Percentiles rank a stretch among this genome's conserved stretches.
Conservation (phyloP, 1,140 invertebrate genomes). For the Magallana gigas region DNA sequence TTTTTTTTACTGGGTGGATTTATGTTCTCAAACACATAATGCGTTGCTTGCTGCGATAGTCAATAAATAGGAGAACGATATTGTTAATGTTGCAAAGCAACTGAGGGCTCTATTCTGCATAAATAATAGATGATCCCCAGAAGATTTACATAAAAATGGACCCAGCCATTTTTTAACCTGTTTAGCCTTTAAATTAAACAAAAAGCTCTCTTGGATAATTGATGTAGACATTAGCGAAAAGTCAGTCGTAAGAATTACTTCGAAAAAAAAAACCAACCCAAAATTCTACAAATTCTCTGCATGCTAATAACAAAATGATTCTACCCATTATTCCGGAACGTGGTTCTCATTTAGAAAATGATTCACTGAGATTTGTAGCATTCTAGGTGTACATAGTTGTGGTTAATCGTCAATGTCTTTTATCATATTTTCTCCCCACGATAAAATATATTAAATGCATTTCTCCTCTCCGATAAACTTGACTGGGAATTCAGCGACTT, state of each 20-base stretch:
- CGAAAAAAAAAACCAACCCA: background rate
- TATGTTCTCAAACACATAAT: background rate
- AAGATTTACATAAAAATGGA: background rate
- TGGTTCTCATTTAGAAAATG: conserved; percentile 11
- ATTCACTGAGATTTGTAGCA: background rate
- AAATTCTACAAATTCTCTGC: background rate
- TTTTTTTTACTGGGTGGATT: background rate
- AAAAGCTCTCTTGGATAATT: background rate
- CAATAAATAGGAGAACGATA: background rate
- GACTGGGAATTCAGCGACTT: background rate
- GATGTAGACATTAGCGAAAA: background rate
- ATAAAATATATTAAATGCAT: background rate
- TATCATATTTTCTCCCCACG: background rate
- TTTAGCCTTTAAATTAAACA: background rate
- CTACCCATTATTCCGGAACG: background rate
- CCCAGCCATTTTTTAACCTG: background rate
- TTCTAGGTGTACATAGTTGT: background rate
- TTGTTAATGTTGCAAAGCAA: background rate
- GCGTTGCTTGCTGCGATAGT: background rate
- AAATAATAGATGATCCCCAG: background rate
- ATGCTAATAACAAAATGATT: conserved; percentile 2
- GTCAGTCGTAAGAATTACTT: background rate
- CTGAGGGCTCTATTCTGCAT: background rate
- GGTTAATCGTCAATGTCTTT: background rate
- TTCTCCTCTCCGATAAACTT: background rate